These are phyloP conservation scores for Drosophila subpulchrella DNA, from an alignment of 1,140 invertebrate genomes.

Conservation along the genomic window DNA sequence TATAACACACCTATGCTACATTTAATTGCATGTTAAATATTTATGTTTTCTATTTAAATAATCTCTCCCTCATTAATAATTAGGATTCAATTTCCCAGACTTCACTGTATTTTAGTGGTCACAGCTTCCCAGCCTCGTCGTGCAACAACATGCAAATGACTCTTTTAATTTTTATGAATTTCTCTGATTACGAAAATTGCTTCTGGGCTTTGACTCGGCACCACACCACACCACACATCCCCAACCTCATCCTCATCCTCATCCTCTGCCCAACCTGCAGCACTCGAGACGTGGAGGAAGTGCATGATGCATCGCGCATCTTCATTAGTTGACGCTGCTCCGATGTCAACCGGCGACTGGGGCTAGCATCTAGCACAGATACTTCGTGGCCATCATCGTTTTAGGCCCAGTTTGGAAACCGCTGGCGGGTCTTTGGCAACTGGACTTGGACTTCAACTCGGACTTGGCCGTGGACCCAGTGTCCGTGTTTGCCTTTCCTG, in stretches of 20 bases:
- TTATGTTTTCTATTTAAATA: too few species aligned
- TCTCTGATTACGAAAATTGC: slow-evolving; percentile 83
- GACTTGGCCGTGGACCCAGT: slow-evolving; percentile 1
- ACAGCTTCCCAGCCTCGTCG: slow-evolving; percentile 17
- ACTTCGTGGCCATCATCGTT: slow-evolving; percentile 60
- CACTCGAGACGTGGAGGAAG: slow-evolving; percentile 43
- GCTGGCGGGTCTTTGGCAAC: slow-evolving; percentile 49
- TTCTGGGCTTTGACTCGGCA: slow-evolving; percentile 73
- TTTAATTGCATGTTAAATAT: too few species aligned
- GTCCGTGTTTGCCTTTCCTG: slow-evolving; percentile 79
- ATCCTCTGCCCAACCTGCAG: not conserved
- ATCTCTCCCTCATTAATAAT: not conserved
- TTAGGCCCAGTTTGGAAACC: slow-evolving; percentile 73
- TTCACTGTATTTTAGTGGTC: slow-evolving; percentile 29
- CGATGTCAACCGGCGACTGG: slow-evolving; percentile 56
- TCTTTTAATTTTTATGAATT: slow-evolving; percentile 84
- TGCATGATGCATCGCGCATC: slow-evolving; percentile 80
- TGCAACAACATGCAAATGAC: slow-evolving; percentile 79
- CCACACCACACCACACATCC: slow-evolving; percentile 7
- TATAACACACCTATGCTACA: too few species aligned
- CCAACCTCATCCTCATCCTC: not conserved
- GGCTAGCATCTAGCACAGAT: not conserved
- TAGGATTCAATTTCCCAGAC: not conserved
- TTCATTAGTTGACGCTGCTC: slow-evolving; percentile 79
- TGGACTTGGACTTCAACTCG: slow-evolving; percentile 1